Evolutionary conservation across 2,797 vertebrate genomes (phyloP).

Genomic region (Acipenser ruthenus): DNA sequence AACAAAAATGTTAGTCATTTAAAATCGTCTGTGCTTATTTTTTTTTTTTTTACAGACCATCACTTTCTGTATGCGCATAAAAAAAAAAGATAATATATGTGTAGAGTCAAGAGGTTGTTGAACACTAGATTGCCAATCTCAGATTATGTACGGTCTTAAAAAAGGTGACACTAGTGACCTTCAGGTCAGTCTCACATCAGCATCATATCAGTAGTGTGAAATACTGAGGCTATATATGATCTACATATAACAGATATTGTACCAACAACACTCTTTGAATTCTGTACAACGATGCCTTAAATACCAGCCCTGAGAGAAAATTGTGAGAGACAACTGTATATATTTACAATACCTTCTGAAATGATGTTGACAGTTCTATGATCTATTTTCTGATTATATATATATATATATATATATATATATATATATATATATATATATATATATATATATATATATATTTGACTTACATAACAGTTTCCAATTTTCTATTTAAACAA

Average conservation of each 20-base stretch:
- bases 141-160: slow-evolving; percentile 10
- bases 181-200: neutral
- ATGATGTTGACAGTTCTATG: neutral
- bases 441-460: slow-evolving; percentile 1
- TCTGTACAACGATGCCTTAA: no score
- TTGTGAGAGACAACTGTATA: no score
- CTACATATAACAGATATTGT: neutral
- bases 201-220: neutral
- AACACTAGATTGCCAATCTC: slow-evolving; percentile 11
- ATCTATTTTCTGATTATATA: no score
- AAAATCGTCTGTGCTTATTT: neutral
- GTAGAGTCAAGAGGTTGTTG: neutral
- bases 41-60: neutral
- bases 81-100: no score
- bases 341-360: neutral
- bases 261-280: neutral
- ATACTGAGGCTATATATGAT: neutral
- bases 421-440: no score
- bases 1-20: neutral
- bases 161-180: slow-evolving; percentile 1
- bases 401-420: no score
- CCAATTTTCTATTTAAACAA: no score
- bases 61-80: no score
- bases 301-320: no score
- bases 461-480: neutral